Evolutionary conservation across 2,888 invertebrate species (phyloP).

Genomic region (Falcaria lacertinaria): DNA sequence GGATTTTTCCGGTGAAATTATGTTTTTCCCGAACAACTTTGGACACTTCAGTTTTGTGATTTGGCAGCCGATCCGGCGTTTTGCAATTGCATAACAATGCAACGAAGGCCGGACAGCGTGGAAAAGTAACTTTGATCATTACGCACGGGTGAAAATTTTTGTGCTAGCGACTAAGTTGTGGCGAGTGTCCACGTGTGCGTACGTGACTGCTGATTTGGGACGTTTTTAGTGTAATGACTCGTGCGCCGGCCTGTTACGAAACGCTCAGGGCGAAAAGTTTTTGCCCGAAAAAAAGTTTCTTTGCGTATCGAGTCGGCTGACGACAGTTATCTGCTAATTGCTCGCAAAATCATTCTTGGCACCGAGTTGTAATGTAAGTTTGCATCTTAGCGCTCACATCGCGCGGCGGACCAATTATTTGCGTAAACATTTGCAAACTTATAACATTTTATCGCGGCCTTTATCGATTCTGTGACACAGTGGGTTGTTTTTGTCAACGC

Average conservation of each 20-base stretch:
- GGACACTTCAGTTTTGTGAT: conserved; percentile 48
- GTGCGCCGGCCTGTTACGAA: conserved; percentile 55
- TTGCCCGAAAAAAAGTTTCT: conserved; percentile 54
- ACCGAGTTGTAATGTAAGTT: conserved; percentile 38
- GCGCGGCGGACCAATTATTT: conserved; percentile 41
- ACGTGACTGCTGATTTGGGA: conserved; percentile 49
- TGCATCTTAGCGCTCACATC: conserved; percentile 31
- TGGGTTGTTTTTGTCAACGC: conserved; percentile 10
- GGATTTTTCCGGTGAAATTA: conserved; percentile 47
- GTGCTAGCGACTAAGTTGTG: conserved; percentile 25
- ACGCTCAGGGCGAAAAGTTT: conserved; percentile 56
- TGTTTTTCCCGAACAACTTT: conserved; percentile 41
- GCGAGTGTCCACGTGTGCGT: conserved; percentile 42
- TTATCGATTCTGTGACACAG: conserved; percentile 31
- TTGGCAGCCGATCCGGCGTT: conserved; percentile 48
- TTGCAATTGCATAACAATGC: conserved; percentile 73
- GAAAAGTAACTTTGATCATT: conserved; percentile 58
- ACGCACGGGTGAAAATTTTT: conserved; percentile 52
- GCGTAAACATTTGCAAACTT: conserved; percentile 45
- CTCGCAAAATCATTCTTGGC: conserved; percentile 59
- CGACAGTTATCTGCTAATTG: conserved; percentile 68
- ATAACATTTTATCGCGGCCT: conserved; percentile 33
- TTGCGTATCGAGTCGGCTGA: conserved; percentile 44
- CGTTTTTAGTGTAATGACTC: conserved; percentile 58
- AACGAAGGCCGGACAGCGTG: conserved; percentile 60